A percentile compares a stretch with the other conserved stretches of the same genome.
Conservation (phyloP, 2,113 vertebrate genomes). For the Takifugu bimaculatus region DNA sequence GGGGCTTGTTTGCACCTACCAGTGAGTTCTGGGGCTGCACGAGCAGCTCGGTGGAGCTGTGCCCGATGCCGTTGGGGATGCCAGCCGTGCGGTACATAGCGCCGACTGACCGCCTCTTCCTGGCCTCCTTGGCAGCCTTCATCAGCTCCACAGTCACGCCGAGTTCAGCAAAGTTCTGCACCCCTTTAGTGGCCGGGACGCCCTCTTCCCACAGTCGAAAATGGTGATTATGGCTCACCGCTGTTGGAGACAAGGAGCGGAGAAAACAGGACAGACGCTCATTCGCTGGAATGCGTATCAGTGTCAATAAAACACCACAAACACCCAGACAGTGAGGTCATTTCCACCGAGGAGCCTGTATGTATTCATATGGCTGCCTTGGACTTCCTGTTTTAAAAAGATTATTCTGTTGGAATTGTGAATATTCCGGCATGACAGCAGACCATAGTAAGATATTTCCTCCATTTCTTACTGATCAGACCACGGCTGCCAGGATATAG, state of each 20-base stretch:
- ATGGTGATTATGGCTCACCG: slow-evolving; percentile 71
- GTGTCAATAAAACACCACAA: slow-evolving; percentile 59
- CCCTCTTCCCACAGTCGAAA: slow-evolving; percentile 77
- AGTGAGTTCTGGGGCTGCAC: slow-evolving; percentile 68
- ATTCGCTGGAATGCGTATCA: slow-evolving; percentile 54
- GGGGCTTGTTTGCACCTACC: slow-evolving; percentile 56
- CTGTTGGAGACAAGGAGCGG: slow-evolving; percentile 52
- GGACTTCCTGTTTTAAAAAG: slow-evolving; percentile 52
- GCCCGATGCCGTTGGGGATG: slow-evolving; percentile 74
- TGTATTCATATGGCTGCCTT: slow-evolving; percentile 42
- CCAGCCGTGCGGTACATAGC: slow-evolving; percentile 73
- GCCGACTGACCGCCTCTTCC: slow-evolving; percentile 65
- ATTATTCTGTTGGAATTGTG: slow-evolving; percentile 37
- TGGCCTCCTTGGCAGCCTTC: slow-evolving; percentile 71
- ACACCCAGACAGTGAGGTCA: slow-evolving; percentile 64
- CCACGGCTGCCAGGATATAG: slow-evolving; percentile 30
- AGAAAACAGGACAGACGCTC: slow-evolving; percentile 47
- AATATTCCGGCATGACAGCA: slow-evolving; percentile 1
- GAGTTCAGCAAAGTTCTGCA: slow-evolving; percentile 74
- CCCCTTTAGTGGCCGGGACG: slow-evolving; percentile 58
- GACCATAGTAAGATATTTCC: neutral
- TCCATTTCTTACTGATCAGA: slow-evolving; percentile 34
- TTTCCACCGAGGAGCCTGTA: slow-evolving; percentile 55
- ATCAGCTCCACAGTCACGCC: slow-evolving; percentile 75
- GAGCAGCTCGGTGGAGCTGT: slow-evolving; percentile 75